Base-by-base conservation (phyloP, 2,797 vertebrate genomes). In the Cheirogaleus major region DNA sequence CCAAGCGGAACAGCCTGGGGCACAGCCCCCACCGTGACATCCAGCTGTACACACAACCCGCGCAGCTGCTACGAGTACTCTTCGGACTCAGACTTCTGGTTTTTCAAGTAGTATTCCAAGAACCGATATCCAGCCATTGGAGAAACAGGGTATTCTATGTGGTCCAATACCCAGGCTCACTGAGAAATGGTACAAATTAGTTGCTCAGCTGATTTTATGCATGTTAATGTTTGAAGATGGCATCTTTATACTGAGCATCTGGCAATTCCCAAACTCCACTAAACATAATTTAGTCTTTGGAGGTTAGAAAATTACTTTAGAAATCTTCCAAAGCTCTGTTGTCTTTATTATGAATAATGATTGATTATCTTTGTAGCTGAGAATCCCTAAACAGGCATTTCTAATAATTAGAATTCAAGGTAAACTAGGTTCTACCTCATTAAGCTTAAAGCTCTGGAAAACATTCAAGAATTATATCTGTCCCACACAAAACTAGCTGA, bases 261-360 rank as follows among this genome's bases (percentile, higher is more conserved):
- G 45, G 55, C 13, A 85, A 7, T 43, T 78, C 67, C 55, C 25
- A 35, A 38, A 63, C 13, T 35, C 30, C 4, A 2, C 61, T 50
- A 32, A 69, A 48, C 15, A 48, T 43, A 52, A 67, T 43, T 52
- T 30, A 50, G 50, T 63, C 59, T 78, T 45, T 10, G 41, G 65
- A 15, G 38, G 55, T 85, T 59, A 94, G 69, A 52, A 95, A 81
- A 50, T 32, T 65, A 61, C 63, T 57, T 94, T 72, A 65, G 92
- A 94, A 87, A 61, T 85, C 48, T 73, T 86, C 15, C 59, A 48
- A 67, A 81, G 41, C 55, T 8, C 23, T 57, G 30, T 30, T 48
- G 27, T 55, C 48, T 50, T 95, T 87, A 69, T 57, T 84, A 55
- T 32, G 41, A 69, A 72, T 82, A 52, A 84, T 45, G 25, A 15